phyloP scores from a whole-genome alignment of 2,888 invertebrate genomes.

The Phorcus lineatus region DNA sequence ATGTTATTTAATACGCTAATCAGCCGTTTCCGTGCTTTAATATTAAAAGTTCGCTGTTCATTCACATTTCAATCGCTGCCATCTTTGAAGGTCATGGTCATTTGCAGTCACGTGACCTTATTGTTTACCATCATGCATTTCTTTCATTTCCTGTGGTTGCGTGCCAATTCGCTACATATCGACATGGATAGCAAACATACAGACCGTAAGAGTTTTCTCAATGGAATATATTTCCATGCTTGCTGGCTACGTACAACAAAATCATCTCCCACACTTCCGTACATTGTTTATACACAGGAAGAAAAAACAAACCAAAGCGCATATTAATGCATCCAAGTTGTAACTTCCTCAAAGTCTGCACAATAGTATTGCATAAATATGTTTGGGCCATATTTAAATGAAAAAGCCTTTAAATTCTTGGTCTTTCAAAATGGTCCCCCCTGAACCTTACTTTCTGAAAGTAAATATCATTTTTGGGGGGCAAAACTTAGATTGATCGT shows the following conservation, averaged over 20 bases:
- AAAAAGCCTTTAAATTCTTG: too few relatives aligned
- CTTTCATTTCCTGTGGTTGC: not conserved
- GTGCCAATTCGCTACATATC: not conserved
- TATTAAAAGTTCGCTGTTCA: not conserved
- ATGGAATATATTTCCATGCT: not conserved
- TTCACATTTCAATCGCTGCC: not conserved
- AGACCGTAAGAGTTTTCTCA: not conserved
- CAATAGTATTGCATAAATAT: too few relatives aligned
- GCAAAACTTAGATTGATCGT: too few relatives aligned
- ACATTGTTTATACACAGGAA: not conserved
- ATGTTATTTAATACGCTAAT: slow-evolving; percentile 13
- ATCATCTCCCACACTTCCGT: not conserved
- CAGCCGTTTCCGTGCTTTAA: slow-evolving; percentile 5
- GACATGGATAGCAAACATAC: not conserved
- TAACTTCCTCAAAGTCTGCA: too few relatives aligned
- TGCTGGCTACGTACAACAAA: not conserved
- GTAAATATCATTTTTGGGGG: too few relatives aligned
- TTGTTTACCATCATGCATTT: not conserved
- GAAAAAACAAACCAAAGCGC: too few relatives aligned
- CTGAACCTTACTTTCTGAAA: too few relatives aligned
- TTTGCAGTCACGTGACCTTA: not conserved
- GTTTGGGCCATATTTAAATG: too few relatives aligned
- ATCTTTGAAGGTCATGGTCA: not conserved
- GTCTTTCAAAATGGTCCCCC: too few relatives aligned
- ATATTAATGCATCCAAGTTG: too few relatives aligned